These are phyloP conservation scores for Eulemur macaco DNA, from an alignment of 2,113 vertebrate species.

Conservation along the genomic window DNA sequence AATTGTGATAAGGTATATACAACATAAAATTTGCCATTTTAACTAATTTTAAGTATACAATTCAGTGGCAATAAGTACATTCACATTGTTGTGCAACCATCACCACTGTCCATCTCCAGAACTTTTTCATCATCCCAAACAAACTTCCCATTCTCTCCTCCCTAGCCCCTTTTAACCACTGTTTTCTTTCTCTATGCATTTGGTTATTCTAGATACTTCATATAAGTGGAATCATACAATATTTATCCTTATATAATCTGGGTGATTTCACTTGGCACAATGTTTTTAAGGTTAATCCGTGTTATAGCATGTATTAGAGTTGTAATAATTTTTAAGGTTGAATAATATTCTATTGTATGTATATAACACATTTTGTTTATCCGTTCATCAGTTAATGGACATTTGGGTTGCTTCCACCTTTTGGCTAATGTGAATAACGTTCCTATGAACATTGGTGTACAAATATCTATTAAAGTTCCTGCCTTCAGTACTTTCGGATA, in stretches of 20 bases:
- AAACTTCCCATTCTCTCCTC: not conserved
- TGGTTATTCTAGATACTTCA: not conserved
- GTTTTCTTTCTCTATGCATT: not conserved
- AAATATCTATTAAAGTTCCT: not conserved
- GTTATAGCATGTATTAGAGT: not conserved
- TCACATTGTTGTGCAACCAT: not conserved
- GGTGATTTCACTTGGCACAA: not conserved
- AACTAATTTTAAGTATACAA: not conserved
- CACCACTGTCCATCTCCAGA: not conserved
- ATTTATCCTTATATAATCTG: not conserved
- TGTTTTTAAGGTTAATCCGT: not conserved
- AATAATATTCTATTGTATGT: not conserved
- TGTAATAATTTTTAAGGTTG: not conserved
- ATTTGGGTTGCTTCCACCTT: not conserved
- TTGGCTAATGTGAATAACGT: not conserved
- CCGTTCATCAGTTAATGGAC: not conserved
- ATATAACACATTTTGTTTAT: not conserved
- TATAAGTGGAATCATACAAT: not conserved
- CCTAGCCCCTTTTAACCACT: not conserved
- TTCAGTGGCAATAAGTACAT: not conserved
- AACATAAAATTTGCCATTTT: not conserved
- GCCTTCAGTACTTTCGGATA: not conserved
- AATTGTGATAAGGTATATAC: not conserved
- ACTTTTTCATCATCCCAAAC: not conserved
- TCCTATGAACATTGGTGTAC: not conserved